Evolutionary conservation across 2,888 invertebrate species (phyloP).

Genomic region (Crepidodera aurea): DNA sequence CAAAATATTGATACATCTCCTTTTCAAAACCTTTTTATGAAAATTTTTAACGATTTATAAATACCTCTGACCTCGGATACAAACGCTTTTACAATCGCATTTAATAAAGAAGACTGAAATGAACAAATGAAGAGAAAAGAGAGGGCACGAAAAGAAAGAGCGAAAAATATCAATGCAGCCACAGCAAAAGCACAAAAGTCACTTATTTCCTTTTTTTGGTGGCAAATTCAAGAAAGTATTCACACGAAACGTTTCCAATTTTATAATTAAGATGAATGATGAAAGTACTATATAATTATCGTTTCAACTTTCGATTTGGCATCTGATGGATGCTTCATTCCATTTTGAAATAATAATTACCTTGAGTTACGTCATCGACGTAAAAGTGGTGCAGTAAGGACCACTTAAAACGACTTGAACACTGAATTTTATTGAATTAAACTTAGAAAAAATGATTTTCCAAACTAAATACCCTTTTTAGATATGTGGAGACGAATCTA

Average conservation of each 20-base stretch:
- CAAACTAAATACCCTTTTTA: no score
- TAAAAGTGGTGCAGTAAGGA: no score
- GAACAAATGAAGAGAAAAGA: conserved; percentile 29
- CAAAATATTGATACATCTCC: conserved; percentile 45
- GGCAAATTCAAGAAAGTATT: background rate
- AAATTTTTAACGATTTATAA: conserved; percentile 33
- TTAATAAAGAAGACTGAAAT: conserved; percentile 44
- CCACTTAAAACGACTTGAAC: no score
- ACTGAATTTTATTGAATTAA: no score
- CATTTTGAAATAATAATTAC: no score
- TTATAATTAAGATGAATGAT: no score
- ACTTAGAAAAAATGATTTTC: no score
- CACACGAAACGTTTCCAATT: background rate
- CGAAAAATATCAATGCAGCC: conserved; percentile 13
- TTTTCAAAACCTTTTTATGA: conserved; percentile 35
- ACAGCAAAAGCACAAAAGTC: background rate
- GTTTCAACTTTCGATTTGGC: no score
- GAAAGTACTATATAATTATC: no score
- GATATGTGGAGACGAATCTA: no score
- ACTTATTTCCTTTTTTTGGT: background rate
- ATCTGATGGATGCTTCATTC: no score
- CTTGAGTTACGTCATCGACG: no score
- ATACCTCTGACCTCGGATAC: conserved; percentile 44
- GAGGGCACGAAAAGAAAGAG: conserved; percentile 12
- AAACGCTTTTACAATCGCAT: conserved; percentile 49